Base-by-base conservation (phyloP, 2,888 invertebrate species). In the Mesochorus sp. region DNA sequence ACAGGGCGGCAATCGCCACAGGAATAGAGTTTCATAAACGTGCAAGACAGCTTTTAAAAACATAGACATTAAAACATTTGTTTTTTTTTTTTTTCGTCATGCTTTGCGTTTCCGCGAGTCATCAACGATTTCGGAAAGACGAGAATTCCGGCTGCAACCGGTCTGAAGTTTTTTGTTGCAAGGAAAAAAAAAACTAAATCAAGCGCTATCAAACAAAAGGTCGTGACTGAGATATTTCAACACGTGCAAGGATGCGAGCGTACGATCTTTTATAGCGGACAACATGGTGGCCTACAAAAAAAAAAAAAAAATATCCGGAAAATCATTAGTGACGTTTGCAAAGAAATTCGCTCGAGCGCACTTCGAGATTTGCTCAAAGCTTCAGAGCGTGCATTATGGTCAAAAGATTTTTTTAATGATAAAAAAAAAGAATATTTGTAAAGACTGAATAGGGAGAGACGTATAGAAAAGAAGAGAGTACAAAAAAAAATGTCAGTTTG, bases 1-100 rank as follows among this genome's bases (percentile, higher is more conserved):
- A 49, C 21, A 82, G 85, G 76, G 77, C 82, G 80, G 81, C 80
- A 82, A 81, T 84, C 83, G 82, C 80, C 83, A 80, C 78, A 19
- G 57, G 57, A 49, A 28, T 31, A 24, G 26, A 34, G 80, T 80
- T 82, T 83, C 83, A 85, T 84, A 83, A 84, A 84, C 81, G 80
- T 78, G 78, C 72, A 77, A 80, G 49, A 47, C 39, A 55, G 28
- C 44, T 61, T 21, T n/a, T 8, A 10, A 39, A 12, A 62, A 62
- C 14, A 28, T 39, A 12, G 26, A 8, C 2, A 17, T 6, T 21
- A 14, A 67, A 42, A 21, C 21, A 24, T 1, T 26, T 10, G 24
- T 31, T 4, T 6, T 31, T 57, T 2, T 28, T 19, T 51, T 19
- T 55, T 67, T 53, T 75, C 47, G 51, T 62, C 19, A 26, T 39